Conservation (phyloP, 2,113 vertebrate species). For the Osmerus mordax region DNA sequence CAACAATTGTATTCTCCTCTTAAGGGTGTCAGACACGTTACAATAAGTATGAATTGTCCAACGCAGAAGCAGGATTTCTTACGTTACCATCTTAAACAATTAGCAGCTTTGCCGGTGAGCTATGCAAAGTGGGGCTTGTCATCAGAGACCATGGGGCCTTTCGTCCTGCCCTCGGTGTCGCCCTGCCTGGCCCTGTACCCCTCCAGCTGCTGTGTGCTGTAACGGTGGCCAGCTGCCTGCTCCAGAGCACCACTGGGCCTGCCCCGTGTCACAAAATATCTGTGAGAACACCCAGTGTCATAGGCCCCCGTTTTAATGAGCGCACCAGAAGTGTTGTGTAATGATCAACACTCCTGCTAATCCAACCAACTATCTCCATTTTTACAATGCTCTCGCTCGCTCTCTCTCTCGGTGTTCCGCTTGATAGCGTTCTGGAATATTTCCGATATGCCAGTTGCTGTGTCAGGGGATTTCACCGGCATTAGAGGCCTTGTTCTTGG, state of each 20-base stretch:
- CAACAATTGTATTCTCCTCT: neutral
- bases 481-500: constrained; percentile 64
- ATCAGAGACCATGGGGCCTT: too few species aligned
- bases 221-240: constrained; percentile 49
- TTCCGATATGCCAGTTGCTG: constrained; percentile 65
- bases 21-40: neutral
- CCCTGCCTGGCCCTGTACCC: neutral
- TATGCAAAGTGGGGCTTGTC: too few species aligned
- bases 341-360: constrained; percentile 40
- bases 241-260: constrained; percentile 8
- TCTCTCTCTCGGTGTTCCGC: constrained; percentile 23
- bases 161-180: constrained; percentile 13
- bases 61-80: too few species aligned
- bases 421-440: constrained; percentile 47
- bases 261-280: constrained; percentile 56
- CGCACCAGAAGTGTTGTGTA: constrained; percentile 14
- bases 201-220: constrained; percentile 51
- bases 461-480: constrained; percentile 67
- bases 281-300: constrained; percentile 51
- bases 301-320: constrained; percentile 44
- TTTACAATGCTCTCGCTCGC: constrained; percentile 25
- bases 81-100: too few species aligned
- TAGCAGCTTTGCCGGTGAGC: too few species aligned
- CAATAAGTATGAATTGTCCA: too few species aligned
- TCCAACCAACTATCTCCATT: constrained; percentile 29